A percentile compares a stretch with the other conserved stretches of the same genome.
phyloP scores from a whole-genome alignment of 2,888 invertebrate genomes.

The Theretra japonica region DNA sequence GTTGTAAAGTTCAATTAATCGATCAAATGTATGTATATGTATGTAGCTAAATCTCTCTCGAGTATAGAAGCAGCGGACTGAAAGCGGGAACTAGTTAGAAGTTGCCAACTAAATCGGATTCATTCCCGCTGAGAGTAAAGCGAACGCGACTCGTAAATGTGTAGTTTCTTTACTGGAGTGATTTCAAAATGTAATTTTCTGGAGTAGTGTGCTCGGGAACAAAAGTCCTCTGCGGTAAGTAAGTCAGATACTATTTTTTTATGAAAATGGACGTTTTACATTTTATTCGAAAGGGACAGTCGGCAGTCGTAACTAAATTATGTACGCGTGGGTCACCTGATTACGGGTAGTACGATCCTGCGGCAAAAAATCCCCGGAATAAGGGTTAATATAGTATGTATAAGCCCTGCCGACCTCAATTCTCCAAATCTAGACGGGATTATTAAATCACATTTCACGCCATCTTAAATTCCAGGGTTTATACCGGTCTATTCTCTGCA shows the following conservation, averaged over 20 bases:
- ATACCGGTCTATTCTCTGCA: too few species aligned
- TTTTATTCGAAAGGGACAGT: too few species aligned
- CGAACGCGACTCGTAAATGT: neutral
- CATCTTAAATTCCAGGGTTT: too few species aligned
- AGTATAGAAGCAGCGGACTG: neutral
- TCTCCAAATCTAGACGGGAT: neutral
- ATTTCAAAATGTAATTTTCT: too few species aligned
- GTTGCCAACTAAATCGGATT: slow-evolving; percentile 1
- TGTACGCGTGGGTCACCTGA: neutral
- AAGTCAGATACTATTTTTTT: too few species aligned
- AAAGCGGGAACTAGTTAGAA: slow-evolving; percentile 6
- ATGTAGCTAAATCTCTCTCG: neutral
- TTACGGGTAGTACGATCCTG: neutral
- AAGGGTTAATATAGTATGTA: neutral
- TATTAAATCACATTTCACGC: neutral
- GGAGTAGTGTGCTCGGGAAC: too few species aligned
- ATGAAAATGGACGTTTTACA: too few species aligned
- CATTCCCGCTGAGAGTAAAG: neutral
- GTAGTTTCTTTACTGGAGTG: neutral
- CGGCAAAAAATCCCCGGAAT: neutral
- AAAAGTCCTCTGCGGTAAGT: too few species aligned
- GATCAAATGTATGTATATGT: neutral
- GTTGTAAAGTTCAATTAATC: neutral
- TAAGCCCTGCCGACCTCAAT: neutral
- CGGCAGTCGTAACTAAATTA: too few species aligned